Percentiles rank a stretch among this genome's conserved stretches.
Conservation (phyloP, 2,797 vertebrate genomes). For the Tapirus indicus region DNA sequence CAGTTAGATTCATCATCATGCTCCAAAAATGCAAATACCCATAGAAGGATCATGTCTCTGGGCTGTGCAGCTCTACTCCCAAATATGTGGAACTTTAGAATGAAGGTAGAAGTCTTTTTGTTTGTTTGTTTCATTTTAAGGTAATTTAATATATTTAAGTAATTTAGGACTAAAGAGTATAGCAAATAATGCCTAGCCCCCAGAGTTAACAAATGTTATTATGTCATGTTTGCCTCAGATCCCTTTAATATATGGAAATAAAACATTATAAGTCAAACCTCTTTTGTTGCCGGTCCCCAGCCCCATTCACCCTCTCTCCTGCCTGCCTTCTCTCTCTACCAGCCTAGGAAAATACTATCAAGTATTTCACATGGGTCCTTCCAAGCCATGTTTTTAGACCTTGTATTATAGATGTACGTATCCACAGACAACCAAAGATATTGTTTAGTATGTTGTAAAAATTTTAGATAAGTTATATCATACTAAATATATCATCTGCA, state of each 20-base stretch:
- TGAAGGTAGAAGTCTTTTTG: neutral
- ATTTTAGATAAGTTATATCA: neutral
- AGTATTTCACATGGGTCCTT: neutral
- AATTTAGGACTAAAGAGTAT: neutral
- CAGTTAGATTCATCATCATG: neutral
- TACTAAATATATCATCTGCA: neutral
- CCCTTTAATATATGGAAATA: neutral
- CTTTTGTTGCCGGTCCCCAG: neutral
- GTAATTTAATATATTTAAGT: neutral
- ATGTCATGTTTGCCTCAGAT: neutral
- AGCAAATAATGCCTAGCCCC: neutral
- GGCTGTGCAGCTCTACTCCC: neutral
- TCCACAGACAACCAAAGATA: neutral
- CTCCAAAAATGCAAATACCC: neutral
- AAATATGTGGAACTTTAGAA: neutral
- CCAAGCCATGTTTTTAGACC: neutral
- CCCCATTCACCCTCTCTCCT: no score
- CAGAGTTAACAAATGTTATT: neutral
- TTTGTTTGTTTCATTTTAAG: slow-evolving; percentile 15
- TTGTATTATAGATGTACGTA: neutral
- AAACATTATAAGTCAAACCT: neutral
- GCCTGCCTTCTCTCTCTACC: neutral
- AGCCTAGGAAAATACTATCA: neutral
- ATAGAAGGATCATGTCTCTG: neutral
- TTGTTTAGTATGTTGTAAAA: neutral